These are phyloP conservation scores for Phylloscopus whistleri DNA, from an alignment of 2,113 vertebrate genomes.

Conservation along the genomic window DNA sequence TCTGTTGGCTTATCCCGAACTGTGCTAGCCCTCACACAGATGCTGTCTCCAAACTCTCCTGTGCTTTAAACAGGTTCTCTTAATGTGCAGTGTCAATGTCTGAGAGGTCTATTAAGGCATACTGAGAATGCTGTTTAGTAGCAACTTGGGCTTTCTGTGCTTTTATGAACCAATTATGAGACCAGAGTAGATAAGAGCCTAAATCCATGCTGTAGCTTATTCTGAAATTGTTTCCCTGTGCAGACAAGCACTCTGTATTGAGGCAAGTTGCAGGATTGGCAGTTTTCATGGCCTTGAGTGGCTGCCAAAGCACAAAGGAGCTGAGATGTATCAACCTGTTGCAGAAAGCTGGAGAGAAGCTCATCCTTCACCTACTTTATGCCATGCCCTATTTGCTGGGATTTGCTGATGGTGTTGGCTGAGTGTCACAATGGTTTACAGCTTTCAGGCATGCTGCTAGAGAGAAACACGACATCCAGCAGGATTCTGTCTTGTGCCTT, in stretches of 20 bases:
- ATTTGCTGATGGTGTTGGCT: not conserved
- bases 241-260: not conserved
- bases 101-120: not conserved
- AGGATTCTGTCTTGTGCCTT: not conserved
- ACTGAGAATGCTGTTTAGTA: not conserved
- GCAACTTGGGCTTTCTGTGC: not conserved
- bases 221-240: not conserved
- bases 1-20: fast-evolving
- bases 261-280: not conserved
- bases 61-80: not conserved
- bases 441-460: not conserved
- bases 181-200: not conserved
- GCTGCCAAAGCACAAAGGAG: not conserved
- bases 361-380: not conserved
- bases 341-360: not conserved
- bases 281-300: not conserved
- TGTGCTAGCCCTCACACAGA: not conserved
- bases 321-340: not conserved
- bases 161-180: not conserved
- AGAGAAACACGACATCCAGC: fast-evolving
- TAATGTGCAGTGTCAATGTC: fast-evolving
- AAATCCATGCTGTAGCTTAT: not conserved
- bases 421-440: not conserved
- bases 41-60: not conserved
- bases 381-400: not conserved